Base-by-base conservation (phyloP, 2,797 vertebrate genomes). In the Halcyon badia region DNA sequence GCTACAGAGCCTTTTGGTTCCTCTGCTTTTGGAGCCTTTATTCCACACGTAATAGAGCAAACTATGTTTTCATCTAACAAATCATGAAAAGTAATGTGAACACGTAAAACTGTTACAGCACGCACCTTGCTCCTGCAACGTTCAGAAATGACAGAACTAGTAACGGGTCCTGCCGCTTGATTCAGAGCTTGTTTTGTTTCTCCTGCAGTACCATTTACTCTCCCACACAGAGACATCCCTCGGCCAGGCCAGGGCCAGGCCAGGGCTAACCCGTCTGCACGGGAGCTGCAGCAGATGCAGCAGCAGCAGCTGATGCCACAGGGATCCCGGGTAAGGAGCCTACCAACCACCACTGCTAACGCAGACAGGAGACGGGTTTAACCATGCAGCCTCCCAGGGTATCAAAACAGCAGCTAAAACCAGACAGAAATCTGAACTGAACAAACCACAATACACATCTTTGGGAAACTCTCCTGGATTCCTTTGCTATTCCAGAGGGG, bases 271-370 rank as follows among this genome's bases (percentile, higher is more conserved):
- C 30, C 61, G 25, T 66, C 11, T 69, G 69, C 46, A 91, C 78
- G 33, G 16, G 64, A 94, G 28, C 37, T 64, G 64, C 52, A 70
- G 75, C 62, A 93, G 83, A 68, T 64, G 69, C 91, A 88, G 84
- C 44, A 85, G 44, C 1, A 75, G 79, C 30, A 8, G n/a, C n/a
- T n/a, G 25, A 68, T 16, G 35, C 60, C 51, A 62, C 24, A 19
- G 73, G 17, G n/a, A 58, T 58, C 51, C 37, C 61, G 33, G 61
- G 58, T 28, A 78, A 48, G 24, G 33, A 7, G 83, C 46, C 37
- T 61, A 54, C 14, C 17, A 66, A 70, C 44, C 39, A n/a, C 22
- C 49, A 48, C 42, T 48, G 33, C 25, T 37, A 39, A 39, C 31
- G 68, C 20, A 25, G 37, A 49, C 57, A 35, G 35, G 62, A 91